Percentiles rank a stretch among this genome's conserved stretches.
Conservation (phyloP, 1,140 invertebrate species). For the Melitaea cinxia region DNA sequence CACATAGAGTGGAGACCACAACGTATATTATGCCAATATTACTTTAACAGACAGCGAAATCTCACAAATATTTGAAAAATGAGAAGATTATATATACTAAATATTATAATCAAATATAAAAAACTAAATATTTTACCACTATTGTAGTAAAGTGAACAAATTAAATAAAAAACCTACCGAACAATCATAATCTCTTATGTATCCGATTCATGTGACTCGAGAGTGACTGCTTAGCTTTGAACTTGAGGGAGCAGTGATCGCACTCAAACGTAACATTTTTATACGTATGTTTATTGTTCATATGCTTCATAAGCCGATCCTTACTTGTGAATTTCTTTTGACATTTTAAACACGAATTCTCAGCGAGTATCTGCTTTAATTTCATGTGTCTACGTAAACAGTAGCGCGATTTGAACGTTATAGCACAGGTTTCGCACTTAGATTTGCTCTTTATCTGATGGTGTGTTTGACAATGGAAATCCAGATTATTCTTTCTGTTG, state of each 20-base stretch:
- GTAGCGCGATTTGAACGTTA: constrained; percentile 72
- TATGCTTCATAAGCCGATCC: constrained; percentile 62
- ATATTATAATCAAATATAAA: too few species aligned
- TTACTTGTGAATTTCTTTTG: constrained; percentile 69
- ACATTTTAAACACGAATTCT: constrained; percentile 70
- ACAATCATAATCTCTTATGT: constrained; percentile 70
- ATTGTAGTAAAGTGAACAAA: too few species aligned
- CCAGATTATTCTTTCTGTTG: constrained; percentile 63
- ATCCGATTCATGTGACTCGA: constrained; percentile 61
- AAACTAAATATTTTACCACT: too few species aligned
- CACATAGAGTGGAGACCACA: too few species aligned
- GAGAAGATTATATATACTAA: too few species aligned
- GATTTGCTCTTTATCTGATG: constrained; percentile 68
- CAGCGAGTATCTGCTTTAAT: constrained; percentile 62
- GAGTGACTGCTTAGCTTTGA: constrained; percentile 66
- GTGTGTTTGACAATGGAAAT: constrained; percentile 67
- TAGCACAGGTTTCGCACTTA: constrained; percentile 65
- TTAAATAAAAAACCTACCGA: constrained; percentile 9
- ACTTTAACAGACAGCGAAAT: too few species aligned
- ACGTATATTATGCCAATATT: too few species aligned
- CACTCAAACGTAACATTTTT: constrained; percentile 68
- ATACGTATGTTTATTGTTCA: constrained; percentile 65
- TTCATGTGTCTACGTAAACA: constrained; percentile 70
- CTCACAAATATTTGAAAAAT: too few species aligned
- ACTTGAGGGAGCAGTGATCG: constrained; percentile 65